Percentiles rank a stretch among this genome's conserved stretches.
These are phyloP conservation scores for Cistogaster globosa DNA, from an alignment of 2,888 invertebrate genomes.

Conservation along the genomic window DNA sequence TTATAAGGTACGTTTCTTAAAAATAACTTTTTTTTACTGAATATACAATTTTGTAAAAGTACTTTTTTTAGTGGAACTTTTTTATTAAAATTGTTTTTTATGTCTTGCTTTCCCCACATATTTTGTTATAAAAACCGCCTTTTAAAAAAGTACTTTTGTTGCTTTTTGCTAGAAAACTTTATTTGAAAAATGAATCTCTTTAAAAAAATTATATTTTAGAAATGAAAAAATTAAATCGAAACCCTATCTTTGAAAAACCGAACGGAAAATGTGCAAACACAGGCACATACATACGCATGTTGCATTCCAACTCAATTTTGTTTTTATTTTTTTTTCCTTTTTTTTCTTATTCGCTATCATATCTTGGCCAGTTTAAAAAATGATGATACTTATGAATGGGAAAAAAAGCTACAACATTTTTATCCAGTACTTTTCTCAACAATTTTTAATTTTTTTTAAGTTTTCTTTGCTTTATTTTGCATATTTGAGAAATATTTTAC, in stretches of 20 bases:
- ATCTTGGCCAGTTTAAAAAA: constrained; percentile 47
- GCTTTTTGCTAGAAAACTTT: too few species aligned
- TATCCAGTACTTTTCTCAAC: constrained; percentile 23
- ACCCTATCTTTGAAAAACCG: neutral
- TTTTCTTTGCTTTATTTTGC: constrained; percentile 30
- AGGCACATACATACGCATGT: neutral
- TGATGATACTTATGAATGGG: constrained; percentile 14
- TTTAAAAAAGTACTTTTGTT: too few species aligned
- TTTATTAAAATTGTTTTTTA: neutral
- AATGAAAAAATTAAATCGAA: neutral
- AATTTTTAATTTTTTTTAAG: constrained; percentile 24
- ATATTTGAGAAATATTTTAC: constrained; percentile 30
- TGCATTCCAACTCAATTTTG: constrained; percentile 50
- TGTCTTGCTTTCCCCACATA: too few species aligned
- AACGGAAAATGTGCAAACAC: constrained; percentile 23
- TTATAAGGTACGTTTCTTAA: too few species aligned
- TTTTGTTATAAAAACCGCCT: too few species aligned
- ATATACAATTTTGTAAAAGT: neutral
- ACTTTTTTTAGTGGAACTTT: too few species aligned
- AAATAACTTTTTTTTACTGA: too few species aligned
- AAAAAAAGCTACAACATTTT: constrained; percentile 7
- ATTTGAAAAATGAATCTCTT: too few species aligned
- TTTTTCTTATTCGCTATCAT: neutral
- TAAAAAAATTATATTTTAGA: too few species aligned
- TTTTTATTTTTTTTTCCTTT: constrained; percentile 32